Percentiles rank a stretch among this genome's conserved stretches.
Evolutionary conservation across 2,113 vertebrate genomes (phyloP).

Genomic region (Pseudopodoces humilis): DNA sequence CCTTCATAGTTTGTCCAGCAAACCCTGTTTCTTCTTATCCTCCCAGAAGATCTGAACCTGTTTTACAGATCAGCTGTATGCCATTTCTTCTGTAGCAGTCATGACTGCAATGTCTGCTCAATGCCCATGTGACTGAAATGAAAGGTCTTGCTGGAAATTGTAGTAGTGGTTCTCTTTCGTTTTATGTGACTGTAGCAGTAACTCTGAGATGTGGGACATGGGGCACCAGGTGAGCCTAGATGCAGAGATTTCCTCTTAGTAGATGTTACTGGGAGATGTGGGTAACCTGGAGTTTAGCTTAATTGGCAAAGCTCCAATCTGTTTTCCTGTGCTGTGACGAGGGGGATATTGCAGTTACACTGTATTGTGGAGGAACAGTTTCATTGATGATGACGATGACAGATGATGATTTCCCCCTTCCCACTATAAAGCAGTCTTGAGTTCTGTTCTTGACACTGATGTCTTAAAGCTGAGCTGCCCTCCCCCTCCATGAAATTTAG

Average conservation of each 20-base stretch:
- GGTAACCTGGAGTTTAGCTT: not conserved
- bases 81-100: not conserved
- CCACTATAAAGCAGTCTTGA: not conserved
- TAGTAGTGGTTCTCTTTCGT: not conserved
- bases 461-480: not conserved
- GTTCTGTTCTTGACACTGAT: not conserved
- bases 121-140: not conserved
- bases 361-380: not conserved
- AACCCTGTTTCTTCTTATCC: not conserved
- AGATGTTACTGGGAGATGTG: not conserved
- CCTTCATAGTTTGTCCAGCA: not conserved
- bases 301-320: not conserved
- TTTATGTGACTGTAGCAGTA: not conserved
- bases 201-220: not conserved
- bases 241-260: not conserved
- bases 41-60: not conserved
- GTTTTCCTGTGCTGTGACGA: not conserved
- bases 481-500: not conserved
- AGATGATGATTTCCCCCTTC: not conserved
- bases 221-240: not conserved
- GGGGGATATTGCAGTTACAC: not conserved
- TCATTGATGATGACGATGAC: not conserved
- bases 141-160: not conserved
- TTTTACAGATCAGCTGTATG: not conserved
- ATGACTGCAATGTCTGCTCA: not conserved